Conservation (phyloP, 2,797 vertebrate genomes). For the Artibeus jamaicensis region DNA sequence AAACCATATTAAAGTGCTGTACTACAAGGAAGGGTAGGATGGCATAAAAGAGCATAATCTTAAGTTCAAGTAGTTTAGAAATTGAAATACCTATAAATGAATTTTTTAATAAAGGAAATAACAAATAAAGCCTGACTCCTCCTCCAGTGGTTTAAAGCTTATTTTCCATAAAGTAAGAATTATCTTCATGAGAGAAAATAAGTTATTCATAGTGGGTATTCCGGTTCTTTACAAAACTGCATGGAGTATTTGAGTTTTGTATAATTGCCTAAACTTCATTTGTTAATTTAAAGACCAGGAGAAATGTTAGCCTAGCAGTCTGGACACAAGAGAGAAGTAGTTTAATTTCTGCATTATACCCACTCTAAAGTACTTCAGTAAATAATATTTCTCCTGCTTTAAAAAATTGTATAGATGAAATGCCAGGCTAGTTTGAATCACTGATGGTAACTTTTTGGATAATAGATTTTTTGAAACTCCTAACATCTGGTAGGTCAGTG, state of each 20-base stretch:
- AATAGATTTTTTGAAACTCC: not conserved
- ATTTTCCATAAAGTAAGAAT: not conserved
- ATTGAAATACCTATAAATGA: not conserved
- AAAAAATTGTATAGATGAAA: not conserved
- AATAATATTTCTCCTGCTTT: not conserved
- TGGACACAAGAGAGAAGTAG: not conserved
- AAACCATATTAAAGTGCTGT: not conserved
- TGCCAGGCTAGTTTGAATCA: not conserved
- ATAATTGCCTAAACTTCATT: not conserved
- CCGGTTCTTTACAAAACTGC: not conserved
- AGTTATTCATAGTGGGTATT: not conserved
- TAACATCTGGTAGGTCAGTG: not conserved
- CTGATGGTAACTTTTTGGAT: not conserved
- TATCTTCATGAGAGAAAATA: not conserved
- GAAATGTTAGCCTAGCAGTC: not conserved
- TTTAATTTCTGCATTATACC: not conserved
- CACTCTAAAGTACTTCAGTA: not conserved
- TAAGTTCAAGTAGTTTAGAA: not conserved
- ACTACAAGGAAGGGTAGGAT: not conserved
- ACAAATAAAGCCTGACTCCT: not conserved
- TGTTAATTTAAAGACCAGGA: not conserved
- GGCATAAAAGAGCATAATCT: not conserved
- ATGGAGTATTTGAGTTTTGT: not conserved
- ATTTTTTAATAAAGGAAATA: not conserved
- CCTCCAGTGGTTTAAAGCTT: not conserved